Conservation (phyloP, 2,797 vertebrate species). For the Heteromormyrus szaboi region DNA sequence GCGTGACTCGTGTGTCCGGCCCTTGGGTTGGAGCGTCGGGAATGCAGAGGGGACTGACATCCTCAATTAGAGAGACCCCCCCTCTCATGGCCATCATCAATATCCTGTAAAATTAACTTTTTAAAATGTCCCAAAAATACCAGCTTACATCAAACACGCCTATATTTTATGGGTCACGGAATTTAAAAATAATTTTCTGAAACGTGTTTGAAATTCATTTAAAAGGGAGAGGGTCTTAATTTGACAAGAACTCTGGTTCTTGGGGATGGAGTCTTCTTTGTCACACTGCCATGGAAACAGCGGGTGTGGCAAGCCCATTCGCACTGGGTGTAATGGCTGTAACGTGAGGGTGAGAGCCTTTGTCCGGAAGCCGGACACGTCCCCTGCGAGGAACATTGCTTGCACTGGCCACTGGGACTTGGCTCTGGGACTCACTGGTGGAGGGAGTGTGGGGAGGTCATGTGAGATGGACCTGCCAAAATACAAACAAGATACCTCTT, state of each 20-base stretch:
- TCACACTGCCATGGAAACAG: background rate
- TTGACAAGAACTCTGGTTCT: background rate
- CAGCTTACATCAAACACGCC: background rate
- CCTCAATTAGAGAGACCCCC: background rate
- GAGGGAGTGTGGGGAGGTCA: background rate
- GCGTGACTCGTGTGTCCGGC: background rate
- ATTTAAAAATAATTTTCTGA: background rate
- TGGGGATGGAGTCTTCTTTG: background rate
- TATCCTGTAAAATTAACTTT: background rate
- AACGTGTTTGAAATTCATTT: background rate
- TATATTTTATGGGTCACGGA: background rate
- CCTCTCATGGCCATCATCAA: background rate
- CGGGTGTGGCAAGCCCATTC: background rate
- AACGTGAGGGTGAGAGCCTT: background rate
- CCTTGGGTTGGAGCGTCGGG: background rate
- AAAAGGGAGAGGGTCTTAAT: background rate
- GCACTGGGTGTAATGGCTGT: background rate
- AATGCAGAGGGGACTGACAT: background rate
- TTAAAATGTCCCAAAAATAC: background rate
- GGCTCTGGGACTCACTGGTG: background rate
- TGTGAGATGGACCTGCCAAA: background rate
- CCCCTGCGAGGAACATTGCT: background rate
- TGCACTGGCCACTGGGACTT: background rate
- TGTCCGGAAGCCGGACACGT: background rate
- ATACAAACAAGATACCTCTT: background rate